Percentiles rank a stretch among this genome's conserved stretches.
Conservation (phyloP, 2,113 vertebrate genomes). For the Anoura caudifer region DNA sequence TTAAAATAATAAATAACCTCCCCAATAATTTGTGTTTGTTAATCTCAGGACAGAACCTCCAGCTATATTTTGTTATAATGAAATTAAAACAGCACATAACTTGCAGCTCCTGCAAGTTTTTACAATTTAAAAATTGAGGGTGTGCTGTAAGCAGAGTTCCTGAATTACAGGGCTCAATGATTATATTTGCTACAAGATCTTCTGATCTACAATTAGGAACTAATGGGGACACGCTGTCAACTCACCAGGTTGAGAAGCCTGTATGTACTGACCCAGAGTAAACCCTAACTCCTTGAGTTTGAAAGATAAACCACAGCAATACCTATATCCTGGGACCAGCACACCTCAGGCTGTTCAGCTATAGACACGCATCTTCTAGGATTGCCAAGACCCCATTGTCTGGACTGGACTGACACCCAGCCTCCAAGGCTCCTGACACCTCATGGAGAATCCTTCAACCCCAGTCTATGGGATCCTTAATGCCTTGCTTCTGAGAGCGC, state of each 20-base stretch:
- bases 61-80: slow-evolving; percentile 34
- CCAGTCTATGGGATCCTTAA: not conserved
- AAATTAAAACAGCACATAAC: slow-evolving; percentile 22
- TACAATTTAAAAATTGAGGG: not conserved
- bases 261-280: not conserved
- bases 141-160: not conserved
- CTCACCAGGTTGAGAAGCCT: not conserved
- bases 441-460: not conserved
- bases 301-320: not conserved
- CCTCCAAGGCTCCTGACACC: not conserved
- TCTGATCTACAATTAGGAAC: not conserved
- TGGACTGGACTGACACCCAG: not conserved
- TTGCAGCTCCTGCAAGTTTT: slow-evolving; percentile 1
- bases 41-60: not conserved
- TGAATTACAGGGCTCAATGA: not conserved
- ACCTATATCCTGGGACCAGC: not conserved
- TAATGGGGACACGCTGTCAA: not conserved
- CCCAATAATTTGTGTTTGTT: slow-evolving; percentile 23
- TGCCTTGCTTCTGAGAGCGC: not conserved
- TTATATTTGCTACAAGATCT: not conserved
- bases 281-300: not conserved
- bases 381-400: not conserved
- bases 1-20: slow-evolving; percentile 52
- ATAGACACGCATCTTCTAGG: not conserved
- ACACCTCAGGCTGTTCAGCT: not conserved